Evolutionary conservation across 1,140 invertebrate genomes (phyloP).

Genomic region (Adelges cooleyi): DNA sequence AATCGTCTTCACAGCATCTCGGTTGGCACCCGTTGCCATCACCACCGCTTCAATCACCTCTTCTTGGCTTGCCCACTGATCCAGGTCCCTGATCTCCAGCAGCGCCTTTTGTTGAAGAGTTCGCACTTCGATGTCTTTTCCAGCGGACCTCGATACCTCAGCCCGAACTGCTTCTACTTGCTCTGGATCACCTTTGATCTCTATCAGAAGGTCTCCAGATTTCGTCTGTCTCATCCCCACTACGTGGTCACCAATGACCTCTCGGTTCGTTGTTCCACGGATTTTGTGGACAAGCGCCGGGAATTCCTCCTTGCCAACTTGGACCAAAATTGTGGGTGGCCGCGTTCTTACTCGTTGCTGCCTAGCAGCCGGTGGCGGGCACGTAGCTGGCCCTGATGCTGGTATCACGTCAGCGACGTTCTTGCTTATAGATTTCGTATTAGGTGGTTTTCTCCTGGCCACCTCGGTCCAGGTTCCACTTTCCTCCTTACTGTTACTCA

Average conservation of each 20-base stretch:
- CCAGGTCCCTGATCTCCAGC: background rate
- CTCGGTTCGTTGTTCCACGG: background rate
- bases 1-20: background rate
- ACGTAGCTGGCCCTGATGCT: background rate
- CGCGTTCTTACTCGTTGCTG: background rate
- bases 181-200: background rate
- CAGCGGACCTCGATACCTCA: background rate
- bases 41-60: background rate
- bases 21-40: background rate
- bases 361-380: background rate
- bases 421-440: too few species aligned
- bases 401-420: too few species aligned
- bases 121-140: background rate
- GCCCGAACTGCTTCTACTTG: background rate
- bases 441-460: background rate
- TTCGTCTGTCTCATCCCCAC: background rate
- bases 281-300: background rate
- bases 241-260: background rate
- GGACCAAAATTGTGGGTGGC: background rate
- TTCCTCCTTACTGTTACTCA: too few species aligned
- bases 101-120: background rate
- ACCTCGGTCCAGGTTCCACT: background rate
- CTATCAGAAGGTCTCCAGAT: background rate
- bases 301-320: background rate
- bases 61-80: background rate